phyloP scores from a whole-genome alignment of 1,140 invertebrate genomes.

The Zaprionus inermis region DNA sequence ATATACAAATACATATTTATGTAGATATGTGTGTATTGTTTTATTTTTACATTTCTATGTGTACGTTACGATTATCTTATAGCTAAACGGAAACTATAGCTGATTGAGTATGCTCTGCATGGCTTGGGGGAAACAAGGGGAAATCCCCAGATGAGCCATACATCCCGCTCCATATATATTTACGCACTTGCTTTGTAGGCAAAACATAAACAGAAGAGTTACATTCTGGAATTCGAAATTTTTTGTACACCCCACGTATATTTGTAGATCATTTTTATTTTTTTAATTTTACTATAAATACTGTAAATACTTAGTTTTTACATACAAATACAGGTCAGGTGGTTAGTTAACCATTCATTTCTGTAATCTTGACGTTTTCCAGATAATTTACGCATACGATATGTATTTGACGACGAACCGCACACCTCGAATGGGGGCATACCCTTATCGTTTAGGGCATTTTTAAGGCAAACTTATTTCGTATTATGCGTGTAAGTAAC shows the following conservation, averaged over 20 bases:
- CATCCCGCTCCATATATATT: conserved; percentile 11
- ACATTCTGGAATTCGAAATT: neutral
- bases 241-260: neutral
- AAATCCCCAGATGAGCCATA: conserved; percentile 45
- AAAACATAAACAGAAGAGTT: neutral
- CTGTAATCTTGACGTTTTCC: neutral
- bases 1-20: neutral
- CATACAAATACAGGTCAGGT: no score
- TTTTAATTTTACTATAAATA: neutral
- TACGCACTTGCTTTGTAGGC: neutral
- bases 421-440: neutral
- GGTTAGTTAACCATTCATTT: neutral
- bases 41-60: no score
- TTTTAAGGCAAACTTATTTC: neutral
- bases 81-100: conserved; percentile 38
- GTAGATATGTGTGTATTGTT: no score
- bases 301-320: neutral
- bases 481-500: neutral
- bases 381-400: neutral
- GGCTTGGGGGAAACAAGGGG: conserved; percentile 8
- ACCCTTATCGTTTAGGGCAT: neutral
- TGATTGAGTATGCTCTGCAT: conserved; percentile 28
- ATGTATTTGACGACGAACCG: neutral
- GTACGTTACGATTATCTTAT: neutral
- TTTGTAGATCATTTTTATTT: no score